Evolutionary conservation across 2,888 invertebrate species (phyloP).

Genomic region (Folsomia manolachei): DNA sequence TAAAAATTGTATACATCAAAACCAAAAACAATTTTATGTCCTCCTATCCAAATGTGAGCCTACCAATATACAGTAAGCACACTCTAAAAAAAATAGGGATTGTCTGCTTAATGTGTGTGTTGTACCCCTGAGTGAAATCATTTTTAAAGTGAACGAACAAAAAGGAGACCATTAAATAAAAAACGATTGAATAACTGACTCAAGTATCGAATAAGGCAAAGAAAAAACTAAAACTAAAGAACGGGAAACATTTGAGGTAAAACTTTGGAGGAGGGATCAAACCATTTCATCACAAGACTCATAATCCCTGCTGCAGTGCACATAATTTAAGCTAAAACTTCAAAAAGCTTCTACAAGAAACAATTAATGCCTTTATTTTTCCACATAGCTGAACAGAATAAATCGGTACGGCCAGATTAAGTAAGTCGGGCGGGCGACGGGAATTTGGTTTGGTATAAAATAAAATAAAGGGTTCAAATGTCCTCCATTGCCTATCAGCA

Average conservation of each 20-base stretch:
- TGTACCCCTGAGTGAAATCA: background rate
- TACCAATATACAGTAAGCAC: too few relatives aligned
- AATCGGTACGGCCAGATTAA: conserved; percentile 40
- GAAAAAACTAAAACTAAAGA: too few relatives aligned
- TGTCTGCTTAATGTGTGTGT: too few relatives aligned
- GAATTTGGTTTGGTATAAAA: conserved; percentile 23
- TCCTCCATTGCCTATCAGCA: conserved; percentile 46
- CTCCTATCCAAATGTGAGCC: too few relatives aligned
- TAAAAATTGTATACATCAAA: background rate
- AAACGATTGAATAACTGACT: background rate
- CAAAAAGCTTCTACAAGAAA: conserved; percentile 51
- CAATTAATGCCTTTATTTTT: conserved; percentile 52
- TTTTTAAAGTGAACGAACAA: too few relatives aligned
- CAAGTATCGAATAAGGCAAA: too few relatives aligned
- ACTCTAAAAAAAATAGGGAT: too few relatives aligned
- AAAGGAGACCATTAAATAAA: background rate
- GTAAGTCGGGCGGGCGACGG: background rate
- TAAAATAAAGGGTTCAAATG: conserved; percentile 43
- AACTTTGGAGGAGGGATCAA: conserved; percentile 46
- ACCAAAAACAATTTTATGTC: background rate
- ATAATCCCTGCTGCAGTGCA: conserved; percentile 51
- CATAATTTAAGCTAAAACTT: conserved; percentile 50
- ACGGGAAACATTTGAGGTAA: conserved; percentile 37
- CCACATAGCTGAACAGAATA: conserved; percentile 51
- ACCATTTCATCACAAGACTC: conserved; percentile 51